These are phyloP conservation scores for Drosophila monieri DNA, from an alignment of 2,888 invertebrate genomes.

Conservation along the genomic window DNA sequence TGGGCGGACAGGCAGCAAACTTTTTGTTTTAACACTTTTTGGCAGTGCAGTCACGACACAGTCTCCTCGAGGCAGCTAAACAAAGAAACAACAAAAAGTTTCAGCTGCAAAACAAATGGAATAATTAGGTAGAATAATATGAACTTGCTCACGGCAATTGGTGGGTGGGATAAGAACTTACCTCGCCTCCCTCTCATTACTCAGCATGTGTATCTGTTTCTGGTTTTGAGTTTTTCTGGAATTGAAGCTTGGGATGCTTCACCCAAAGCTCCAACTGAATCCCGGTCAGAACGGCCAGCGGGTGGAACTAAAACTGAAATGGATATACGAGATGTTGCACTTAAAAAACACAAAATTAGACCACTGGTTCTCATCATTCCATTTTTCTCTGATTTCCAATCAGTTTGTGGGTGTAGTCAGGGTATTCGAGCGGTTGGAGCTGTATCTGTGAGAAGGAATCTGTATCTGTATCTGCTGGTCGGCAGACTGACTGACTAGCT, in stretches of 20 bases:
- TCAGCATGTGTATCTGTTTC: constrained; percentile 26
- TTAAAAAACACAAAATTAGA: background rate
- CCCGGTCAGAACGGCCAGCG: constrained; percentile 5
- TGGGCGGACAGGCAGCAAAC: constrained; percentile 12
- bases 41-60: constrained; percentile 60
- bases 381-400: constrained; percentile 13
- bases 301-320: constrained; percentile 3
- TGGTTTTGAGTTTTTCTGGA: constrained; percentile 7
- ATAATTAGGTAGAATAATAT: constrained; percentile 63
- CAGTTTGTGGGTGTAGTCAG: constrained; percentile 17
- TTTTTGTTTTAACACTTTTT: constrained; percentile 27
- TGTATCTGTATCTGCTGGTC: constrained; percentile 15
- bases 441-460: background rate
- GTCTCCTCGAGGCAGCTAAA: constrained; percentile 38
- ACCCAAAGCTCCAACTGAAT: constrained; percentile 5
- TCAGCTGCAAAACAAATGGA: constrained; percentile 56
- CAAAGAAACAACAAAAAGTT: constrained; percentile 33
- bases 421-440: constrained; percentile 1
- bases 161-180: constrained; percentile 1
- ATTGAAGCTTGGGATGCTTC: constrained; percentile 10
- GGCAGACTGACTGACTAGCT: constrained; percentile 18
- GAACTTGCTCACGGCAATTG: constrained; percentile 27
- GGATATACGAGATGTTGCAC: background rate
- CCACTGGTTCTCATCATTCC: constrained; percentile 1
- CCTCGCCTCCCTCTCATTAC: constrained; percentile 10